Evolutionary conservation across 2,113 vertebrate genomes (phyloP), one percentile per base, ranked within the genome.

Genomic region (Aix galericulata): DNA sequence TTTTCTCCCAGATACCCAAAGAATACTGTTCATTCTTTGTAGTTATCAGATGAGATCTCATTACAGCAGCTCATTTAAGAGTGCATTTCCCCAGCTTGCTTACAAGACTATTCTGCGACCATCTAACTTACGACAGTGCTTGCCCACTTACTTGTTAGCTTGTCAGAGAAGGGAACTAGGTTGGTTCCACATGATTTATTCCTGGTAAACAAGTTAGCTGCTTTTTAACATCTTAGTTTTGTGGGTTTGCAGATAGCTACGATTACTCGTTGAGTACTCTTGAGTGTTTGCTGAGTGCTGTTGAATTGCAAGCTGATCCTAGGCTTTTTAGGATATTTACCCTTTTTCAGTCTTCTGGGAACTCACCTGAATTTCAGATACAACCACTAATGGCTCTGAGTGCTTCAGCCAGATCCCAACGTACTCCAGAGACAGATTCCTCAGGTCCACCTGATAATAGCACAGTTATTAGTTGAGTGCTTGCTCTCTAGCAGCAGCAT

Each of bases 201-300:
- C 38, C 53, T 53, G 21, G 40, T 95, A 84, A 92, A 93, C 50
- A 84, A 0, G 0, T 66, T 82, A 79, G 48, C 26, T 87, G 58
- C 48, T 91, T 93, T 92, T 91, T 60, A 58, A 74, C 68, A 14
- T 86, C 46, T 63, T 59, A 40, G 71, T 83, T 93, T 86, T 52
- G 13, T 55, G 34, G 36, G 44, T 62, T 90, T 92, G 40, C 36
- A 90, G 59, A 78, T 81, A 56, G 25, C n/a, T 83, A 5, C 55
- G 68, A 42, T 88, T 88, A 55, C 88, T 59, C 86, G 32, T 83
- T 1, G 2, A 67, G 36, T 78, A 42, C 32, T 59, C 16, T 50
- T 80, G 76, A 86, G 60, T 48, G 42, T 36, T 40, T 86, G 55
- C 44, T 74, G 86, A 88, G 55, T 25, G 53, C 50, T 2, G 0